Evolutionary conservation across 2,888 invertebrate genomes (phyloP), one percentile per base, ranked within the genome.

Genomic region (Chelonus formosanus): DNA sequence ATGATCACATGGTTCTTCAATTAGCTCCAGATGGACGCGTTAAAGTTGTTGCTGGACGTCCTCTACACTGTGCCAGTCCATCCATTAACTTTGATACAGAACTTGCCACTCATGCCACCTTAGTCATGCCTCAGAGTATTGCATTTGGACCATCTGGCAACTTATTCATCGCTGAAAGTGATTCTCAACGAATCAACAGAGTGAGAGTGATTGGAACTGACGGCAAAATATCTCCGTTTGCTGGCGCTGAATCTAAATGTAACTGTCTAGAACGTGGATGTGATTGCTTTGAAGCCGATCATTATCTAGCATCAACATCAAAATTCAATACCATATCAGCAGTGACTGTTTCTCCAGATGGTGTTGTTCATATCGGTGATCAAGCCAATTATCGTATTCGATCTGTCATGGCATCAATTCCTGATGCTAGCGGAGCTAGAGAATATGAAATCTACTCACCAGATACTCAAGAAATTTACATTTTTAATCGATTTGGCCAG

Each of bases 371-470:
- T 76, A 94, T 99, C 60, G 96, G 97, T 1, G 98, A 99, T 84
- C 96, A 97, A 85, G 97, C 94, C 0, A 94, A 94, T 80, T 93
- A 94, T 77, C 89, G 95, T 75, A 93, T 95, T 61, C 87, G 95
- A 50, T 94, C 94, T 0, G 94, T 95, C 0, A 94, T 92, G 89
- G 93, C 95, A 0, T 94, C 94, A 76, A 94, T 95, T 68, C 95
- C 95, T 0, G 94, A 94, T 73, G 92, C 94, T 0, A 93, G 93
- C 75, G 89, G 90, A 0, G 89, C 92, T 0, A 87, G 95, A 53
- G 94, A 95, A 79, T 98, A 97, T 81, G 95, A 97, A 83, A 96
- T 99, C 65, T 95, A 94, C 77, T 95, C 96, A 0, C 95, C 97
- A 0, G 96, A 97, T 76, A 95, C 96, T 3, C 97, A 97, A 84